Evolutionary conservation across 2,797 vertebrate genomes (phyloP).

Genomic region (Coilia nasus): DNA sequence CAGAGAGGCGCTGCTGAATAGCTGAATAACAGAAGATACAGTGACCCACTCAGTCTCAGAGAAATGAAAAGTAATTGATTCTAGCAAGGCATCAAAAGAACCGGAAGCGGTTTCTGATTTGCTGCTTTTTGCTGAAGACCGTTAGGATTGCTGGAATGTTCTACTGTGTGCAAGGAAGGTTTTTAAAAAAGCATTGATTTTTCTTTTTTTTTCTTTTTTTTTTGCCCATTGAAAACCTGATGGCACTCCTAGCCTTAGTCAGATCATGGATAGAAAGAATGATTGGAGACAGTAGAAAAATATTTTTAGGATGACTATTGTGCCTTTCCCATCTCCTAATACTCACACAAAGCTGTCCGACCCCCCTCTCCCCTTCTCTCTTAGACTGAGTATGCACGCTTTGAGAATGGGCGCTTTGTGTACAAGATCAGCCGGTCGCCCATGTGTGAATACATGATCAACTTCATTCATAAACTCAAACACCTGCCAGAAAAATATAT

Average conservation of each 20-base stretch:
- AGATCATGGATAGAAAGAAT: not conserved
- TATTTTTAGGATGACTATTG: not conserved
- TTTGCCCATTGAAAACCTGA: not conserved
- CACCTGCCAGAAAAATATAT: constrained; percentile 99
- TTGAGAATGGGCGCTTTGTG: constrained; percentile 95
- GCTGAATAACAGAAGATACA: not conserved
- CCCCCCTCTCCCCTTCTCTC: not conserved
- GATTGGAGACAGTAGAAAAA: not conserved
- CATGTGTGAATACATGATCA: constrained; percentile 99
- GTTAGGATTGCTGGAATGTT: not conserved
- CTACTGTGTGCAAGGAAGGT: not conserved
- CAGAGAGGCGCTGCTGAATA: not conserved
- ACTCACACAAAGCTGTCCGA: not conserved
- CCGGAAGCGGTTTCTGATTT: not conserved
- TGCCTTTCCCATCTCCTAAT: not conserved
- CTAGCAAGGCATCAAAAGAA: not conserved
- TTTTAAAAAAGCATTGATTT: not conserved
- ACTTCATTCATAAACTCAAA: constrained; percentile 99
- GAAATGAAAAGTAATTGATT: constrained; percentile 2
- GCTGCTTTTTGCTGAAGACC: not conserved
- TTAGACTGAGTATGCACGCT: constrained; percentile 95
- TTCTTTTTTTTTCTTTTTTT: not conserved
- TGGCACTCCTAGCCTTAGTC: not conserved
- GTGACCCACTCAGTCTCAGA: not conserved
- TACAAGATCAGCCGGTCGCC: constrained; percentile 97